Percentiles rank a stretch among this genome's conserved stretches.
Conservation (phyloP, 1,140 invertebrate species). For the Leptopilina boulardi region DNA sequence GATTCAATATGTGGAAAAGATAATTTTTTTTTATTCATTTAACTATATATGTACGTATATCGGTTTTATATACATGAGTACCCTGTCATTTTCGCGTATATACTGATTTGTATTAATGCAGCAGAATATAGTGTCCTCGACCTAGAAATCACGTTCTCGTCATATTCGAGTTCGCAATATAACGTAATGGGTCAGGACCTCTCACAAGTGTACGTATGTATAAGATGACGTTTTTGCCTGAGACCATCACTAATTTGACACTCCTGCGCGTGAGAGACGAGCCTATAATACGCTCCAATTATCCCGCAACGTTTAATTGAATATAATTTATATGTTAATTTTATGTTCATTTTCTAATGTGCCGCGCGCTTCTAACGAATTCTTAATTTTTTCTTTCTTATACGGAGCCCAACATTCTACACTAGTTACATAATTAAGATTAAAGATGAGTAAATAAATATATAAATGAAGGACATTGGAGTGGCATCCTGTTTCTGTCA, state of each 20-base stretch:
- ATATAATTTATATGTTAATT: conserved; percentile 34
- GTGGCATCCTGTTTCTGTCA: background rate
- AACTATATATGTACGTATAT: background rate
- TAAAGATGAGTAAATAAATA: conserved; percentile 19
- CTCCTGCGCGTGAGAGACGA: conserved; percentile 31
- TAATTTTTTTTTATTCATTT: conserved; percentile 2
- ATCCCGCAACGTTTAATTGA: conserved; percentile 31
- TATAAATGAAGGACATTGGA: conserved; percentile 13
- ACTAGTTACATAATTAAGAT: conserved; percentile 17
- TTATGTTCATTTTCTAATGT: background rate
- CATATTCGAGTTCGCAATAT: background rate
- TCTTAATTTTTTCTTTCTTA: conserved; percentile 24
- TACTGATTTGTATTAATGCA: conserved; percentile 29
- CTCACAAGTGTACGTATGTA: background rate
- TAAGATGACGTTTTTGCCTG: conserved; percentile 35
- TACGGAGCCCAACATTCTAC: conserved; percentile 9
- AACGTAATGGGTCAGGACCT: conserved; percentile 33
- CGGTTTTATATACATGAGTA: conserved; percentile 21
- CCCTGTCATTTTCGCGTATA: conserved; percentile 47
- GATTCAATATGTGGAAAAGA: background rate
- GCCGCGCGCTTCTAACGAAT: background rate
- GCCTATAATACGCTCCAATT: conserved; percentile 35
- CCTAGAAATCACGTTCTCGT: conserved; percentile 40
- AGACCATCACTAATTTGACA: conserved; percentile 34
- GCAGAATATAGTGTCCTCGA: conserved; percentile 47